A percentile compares a stretch with the other conserved stretches of the same genome.
These are phyloP conservation scores for Coendou prehensilis DNA, from an alignment of 2,797 vertebrate genomes.

Conservation along the genomic window DNA sequence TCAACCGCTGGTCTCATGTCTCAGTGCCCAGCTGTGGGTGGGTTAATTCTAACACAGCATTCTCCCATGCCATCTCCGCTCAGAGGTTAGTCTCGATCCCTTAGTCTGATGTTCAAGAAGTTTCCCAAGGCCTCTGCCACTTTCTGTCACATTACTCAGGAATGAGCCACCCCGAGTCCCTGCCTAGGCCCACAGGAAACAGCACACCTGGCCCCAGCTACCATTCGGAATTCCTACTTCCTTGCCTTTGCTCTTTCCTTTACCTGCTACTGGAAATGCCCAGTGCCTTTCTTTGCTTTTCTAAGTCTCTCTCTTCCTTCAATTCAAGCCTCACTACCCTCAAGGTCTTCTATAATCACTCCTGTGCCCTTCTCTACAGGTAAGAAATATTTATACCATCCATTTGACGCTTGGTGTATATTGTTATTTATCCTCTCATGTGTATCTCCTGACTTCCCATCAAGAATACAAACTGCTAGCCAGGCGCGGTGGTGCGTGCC, in stretches of 20 bases:
- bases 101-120: not conserved
- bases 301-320: conserved; percentile 23
- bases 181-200: not conserved
- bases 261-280: not conserved
- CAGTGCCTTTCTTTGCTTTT: conserved; percentile 32
- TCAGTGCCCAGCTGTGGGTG: not conserved
- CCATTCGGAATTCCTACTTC: not conserved
- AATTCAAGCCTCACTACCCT: not conserved
- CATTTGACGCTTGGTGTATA: not conserved
- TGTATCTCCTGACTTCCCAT: not conserved
- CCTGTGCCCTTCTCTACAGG: not conserved
- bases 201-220: not conserved
- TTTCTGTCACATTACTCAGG: not conserved
- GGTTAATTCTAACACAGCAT: conserved; percentile 10
- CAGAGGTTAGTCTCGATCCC: not conserved
- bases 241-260: not conserved
- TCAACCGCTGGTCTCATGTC: not conserved
- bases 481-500: not conserved
- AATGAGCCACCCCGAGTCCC: not conserved
- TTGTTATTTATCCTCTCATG: not conserved
- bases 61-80: not conserved
- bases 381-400: not conserved
- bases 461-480: conserved; percentile 14
- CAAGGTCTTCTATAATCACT: not conserved
- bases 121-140: not conserved